Base-by-base conservation (phyloP, 2,888 invertebrate genomes). In the Priocnemis perturbator region DNA sequence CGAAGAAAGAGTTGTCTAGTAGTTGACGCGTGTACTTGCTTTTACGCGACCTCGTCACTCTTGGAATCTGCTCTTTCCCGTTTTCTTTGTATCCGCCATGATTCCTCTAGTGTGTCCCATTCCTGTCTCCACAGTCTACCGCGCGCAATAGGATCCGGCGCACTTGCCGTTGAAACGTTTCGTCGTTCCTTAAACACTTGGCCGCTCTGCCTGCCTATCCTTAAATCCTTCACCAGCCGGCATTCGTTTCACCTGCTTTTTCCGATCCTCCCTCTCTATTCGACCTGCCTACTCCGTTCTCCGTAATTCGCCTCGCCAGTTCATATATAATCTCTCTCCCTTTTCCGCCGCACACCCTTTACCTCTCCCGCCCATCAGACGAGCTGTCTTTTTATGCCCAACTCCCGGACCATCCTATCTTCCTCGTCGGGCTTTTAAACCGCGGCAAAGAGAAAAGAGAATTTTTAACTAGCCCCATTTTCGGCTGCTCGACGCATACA, bases 401-500 rank as follows among this genome's bases (percentile, higher is more conserved):
- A 52, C 37, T 59, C 50, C n/a, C n/a, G n/a, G n/a, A n/a, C n/a
- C n/a, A n/a, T 73, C 59, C 50, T 15, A 17, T 26, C 57, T 55
- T 58, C 44, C n/a, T 23, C 69, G 20, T 15, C 11, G 47, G 15
- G 63, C 48, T 59, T 66, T 66, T 48, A 60, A 70, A 59, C 53
- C 20, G 48, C 21, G 62, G 50, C 73, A 47, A 71, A 67, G 58
- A 58, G 59, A 61, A 64, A n/a, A n/a, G n/a, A n/a, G n/a, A n/a
- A n/a, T n/a, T 75, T 56, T 64, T 60, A 60, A 57, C 37, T 66
- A 57, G 44, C 63, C 63, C 20, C 53, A 61, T 58, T 67, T 57
- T 67, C 45, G 52, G 45, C 26, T 14, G 26, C 44, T 26, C 52
- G 2, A 7, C 17, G 50, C 7, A 19, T 4, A 50, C 5, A 5